Evolutionary conservation across 2,888 invertebrate genomes (phyloP).

Genomic region (Pyralis farinalis): DNA sequence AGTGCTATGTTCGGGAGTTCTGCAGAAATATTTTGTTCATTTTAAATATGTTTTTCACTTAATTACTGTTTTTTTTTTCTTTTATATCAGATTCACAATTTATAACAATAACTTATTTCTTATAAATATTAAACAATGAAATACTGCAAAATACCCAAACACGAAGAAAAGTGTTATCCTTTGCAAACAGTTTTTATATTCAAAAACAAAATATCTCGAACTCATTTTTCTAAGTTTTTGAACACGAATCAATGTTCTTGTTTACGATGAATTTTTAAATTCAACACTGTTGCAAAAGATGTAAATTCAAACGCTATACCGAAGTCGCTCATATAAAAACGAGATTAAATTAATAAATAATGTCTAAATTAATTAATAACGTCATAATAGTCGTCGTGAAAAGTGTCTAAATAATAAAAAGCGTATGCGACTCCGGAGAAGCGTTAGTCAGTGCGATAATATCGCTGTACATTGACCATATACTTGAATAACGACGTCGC

Average conservation of each 20-base stretch:
- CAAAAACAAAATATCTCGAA: too few species aligned
- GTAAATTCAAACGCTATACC: conserved; percentile 13
- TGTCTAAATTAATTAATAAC: background rate
- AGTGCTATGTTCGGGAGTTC: conserved; percentile 27
- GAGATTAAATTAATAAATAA: background rate
- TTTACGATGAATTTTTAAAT: too few species aligned
- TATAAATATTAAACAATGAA: too few species aligned
- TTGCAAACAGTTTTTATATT: conserved; percentile 34
- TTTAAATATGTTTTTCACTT: too few species aligned
- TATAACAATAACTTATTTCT: too few species aligned
- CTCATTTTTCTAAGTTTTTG: too few species aligned
- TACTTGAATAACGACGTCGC: conserved; percentile 28
- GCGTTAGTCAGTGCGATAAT: conserved; percentile 12
- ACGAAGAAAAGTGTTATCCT: conserved; percentile 26
- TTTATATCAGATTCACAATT: too few species aligned
- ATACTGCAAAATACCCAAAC: conserved; percentile 22
- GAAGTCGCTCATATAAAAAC: conserved; percentile 7
- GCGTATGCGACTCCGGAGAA: background rate
- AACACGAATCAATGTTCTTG: too few species aligned
- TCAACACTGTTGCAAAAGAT: conserved; percentile 31
- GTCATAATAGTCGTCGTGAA: too few species aligned
- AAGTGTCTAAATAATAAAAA: background rate
- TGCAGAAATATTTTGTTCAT: too few species aligned
- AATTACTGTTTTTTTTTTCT: too few species aligned
- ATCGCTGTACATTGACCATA: conserved; percentile 16